Evolutionary conservation across 2,888 invertebrate species (phyloP), one percentile per base, ranked within the genome.

Genomic region (Nomada flava): DNA sequence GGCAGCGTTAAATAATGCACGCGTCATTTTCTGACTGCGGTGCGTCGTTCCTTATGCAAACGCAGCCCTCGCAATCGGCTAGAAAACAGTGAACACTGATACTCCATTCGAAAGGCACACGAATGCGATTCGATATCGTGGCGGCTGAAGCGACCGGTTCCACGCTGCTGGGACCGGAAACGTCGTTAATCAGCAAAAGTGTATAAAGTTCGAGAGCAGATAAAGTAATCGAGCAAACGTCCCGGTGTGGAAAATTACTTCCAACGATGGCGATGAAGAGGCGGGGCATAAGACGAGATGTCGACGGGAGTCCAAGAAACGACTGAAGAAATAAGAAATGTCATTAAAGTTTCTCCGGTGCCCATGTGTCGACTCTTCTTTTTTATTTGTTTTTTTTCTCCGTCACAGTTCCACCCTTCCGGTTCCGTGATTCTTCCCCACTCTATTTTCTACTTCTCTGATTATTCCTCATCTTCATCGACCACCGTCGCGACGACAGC

Each of bases 271-370:
- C 65, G 86, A 76, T 26, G 79, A 65, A 62, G 60, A 36, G 44
- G 73, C 1, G 52, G 53, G 23, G 2, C 20, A 23, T 20, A 20
- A 78, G 69, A 62, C 67, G 81, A 79, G 69, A 75, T 62, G 76
- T 81, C 76, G 80, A 68, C 62, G 79, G 59, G 69, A 50, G 63
- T 53, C 80, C 55, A 26, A 76, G 65, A 36, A 70, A 74, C 67
- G 77, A 63, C 82, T 81, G 85, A 47, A 15, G 86, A 89, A 90
- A 90, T 91, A 91, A 91, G 90, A 90, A 90, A 90, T 90, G 89
- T 89, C 89, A 89, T 90, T 91, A 90, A 90, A 91, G 88, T 90
- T 89, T 88, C 85, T 79, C 84, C 69, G 84, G 60, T 68, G 76
- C 29, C 85, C 83, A 86, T 73, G 88, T 88, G 89, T 90, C 88